Percentiles rank a stretch among this genome's conserved stretches.
Conservation (phyloP, 2,888 invertebrate species). For the Patella ulyssiponensis region DNA sequence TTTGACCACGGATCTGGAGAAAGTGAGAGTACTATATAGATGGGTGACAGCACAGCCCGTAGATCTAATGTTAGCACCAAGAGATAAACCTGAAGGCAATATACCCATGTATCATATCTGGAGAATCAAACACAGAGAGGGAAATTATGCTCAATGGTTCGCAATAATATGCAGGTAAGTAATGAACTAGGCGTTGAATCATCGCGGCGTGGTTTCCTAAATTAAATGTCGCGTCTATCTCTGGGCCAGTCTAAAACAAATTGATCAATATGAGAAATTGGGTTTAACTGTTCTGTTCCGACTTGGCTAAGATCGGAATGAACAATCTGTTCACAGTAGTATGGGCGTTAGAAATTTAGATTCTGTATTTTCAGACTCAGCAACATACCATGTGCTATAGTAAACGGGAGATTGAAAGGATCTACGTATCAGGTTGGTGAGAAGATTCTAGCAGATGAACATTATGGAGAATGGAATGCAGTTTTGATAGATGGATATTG, state of each 20-base stretch:
- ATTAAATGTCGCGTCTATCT: too few species aligned
- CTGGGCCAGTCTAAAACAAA: too few species aligned
- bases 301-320: too few species aligned
- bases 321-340: neutral
- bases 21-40: constrained; percentile 59
- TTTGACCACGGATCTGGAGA: constrained; percentile 44
- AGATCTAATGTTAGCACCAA: constrained; percentile 46
- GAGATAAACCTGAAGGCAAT: constrained; percentile 48
- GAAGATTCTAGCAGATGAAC: constrained; percentile 46
- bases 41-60: constrained; percentile 60
- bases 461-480: constrained; percentile 69
- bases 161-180: constrained; percentile 57
- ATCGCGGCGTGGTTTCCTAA: too few species aligned
- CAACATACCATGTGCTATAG: constrained; percentile 56
- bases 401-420: constrained; percentile 62
- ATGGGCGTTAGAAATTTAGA: neutral
- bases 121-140: constrained; percentile 57
- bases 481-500: constrained; percentile 60
- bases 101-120: constrained; percentile 58
- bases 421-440: constrained; percentile 62
- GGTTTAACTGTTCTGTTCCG: too few species aligned
- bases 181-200: neutral
- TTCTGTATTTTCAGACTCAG: constrained; percentile 49
- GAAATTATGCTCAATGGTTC: constrained; percentile 63
- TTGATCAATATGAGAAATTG: too few species aligned